Base-by-base conservation (phyloP, 2,888 invertebrate genomes). In the Heliconius erato region DNA sequence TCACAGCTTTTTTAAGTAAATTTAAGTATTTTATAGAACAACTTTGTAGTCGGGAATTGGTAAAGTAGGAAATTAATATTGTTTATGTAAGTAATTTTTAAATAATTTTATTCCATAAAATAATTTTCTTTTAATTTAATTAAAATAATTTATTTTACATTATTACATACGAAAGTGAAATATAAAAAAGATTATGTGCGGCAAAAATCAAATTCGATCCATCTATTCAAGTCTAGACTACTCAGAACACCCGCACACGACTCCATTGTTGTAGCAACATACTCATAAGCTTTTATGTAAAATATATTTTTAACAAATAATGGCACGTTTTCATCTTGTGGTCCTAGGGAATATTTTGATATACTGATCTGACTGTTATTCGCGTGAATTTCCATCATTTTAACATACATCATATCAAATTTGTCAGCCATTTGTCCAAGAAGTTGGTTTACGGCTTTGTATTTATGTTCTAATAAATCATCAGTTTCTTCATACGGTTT, bases 181-280 rank as follows among this genome's bases (percentile, higher is more conserved):
- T 12, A 28, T 19, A 49, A 40, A n/a, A 67, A 49, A 12, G 26
- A 67, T 82, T 81, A 87, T 7, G 83, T 79, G 26, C 81, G 90
- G 86, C 94, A 94, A 86, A 95, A 95, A 88, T 95, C 92, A 86
- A 96, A 94, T 67, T 94, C 89, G 76, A 95, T 92, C 95, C 94
- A 94, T 86, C 91, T 91, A 85, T 94, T 93, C 40, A 93, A 88
- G 87, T 96, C 95, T 81, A 96, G 88, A 77, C 95, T 94, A 81
- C 94, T 94, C 0, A 96, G 84, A 6, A 94, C 85, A 74, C 95
- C 95, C 65, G 93, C 94, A 83, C 92, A 91, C 26, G 87, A 65
- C 80, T 95, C 95, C 9, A 95, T 90, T 40, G 93, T 89, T 3
- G 76, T 82, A 2, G 86, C 88, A 9, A 95, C 86, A 79, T 93